Percentiles rank a stretch among this genome's conserved stretches.
phyloP scores from a whole-genome alignment of 2,113 vertebrate species.

The Mus pahari region DNA sequence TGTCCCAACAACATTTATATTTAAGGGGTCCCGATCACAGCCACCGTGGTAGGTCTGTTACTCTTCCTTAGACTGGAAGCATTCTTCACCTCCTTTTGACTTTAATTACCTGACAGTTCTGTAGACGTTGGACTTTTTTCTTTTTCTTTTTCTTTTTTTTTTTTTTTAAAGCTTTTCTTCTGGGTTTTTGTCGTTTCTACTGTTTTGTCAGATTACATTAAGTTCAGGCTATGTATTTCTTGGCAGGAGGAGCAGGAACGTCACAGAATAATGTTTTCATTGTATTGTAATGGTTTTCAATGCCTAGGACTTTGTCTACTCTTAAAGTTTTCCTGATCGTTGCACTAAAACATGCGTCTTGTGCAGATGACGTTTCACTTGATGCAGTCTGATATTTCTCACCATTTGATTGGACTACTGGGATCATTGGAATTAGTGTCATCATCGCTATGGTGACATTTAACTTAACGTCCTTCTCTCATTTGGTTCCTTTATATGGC shows the following conservation, averaged over 20 bases:
- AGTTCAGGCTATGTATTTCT: background rate
- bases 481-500: background rate
- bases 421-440: background rate
- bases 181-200: background rate
- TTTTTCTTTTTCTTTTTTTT: background rate
- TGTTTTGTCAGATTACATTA: background rate
- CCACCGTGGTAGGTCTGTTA: background rate
- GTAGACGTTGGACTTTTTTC: background rate
- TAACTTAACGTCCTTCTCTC: background rate
- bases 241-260: background rate
- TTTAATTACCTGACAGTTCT: background rate
- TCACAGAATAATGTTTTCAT: background rate
- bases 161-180: background rate
- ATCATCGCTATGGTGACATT: background rate
- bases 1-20: background rate
- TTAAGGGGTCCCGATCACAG: background rate
- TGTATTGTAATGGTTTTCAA: background rate
- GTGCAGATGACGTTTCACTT: background rate
- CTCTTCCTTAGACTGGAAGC: background rate
- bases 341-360: background rate
- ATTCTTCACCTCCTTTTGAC: background rate
- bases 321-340: background rate
- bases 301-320: background rate
- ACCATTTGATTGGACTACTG: background rate
- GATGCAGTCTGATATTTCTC: background rate